Conservation (phyloP, 2,113 vertebrate species). For the Sapayoa aenigma region DNA sequence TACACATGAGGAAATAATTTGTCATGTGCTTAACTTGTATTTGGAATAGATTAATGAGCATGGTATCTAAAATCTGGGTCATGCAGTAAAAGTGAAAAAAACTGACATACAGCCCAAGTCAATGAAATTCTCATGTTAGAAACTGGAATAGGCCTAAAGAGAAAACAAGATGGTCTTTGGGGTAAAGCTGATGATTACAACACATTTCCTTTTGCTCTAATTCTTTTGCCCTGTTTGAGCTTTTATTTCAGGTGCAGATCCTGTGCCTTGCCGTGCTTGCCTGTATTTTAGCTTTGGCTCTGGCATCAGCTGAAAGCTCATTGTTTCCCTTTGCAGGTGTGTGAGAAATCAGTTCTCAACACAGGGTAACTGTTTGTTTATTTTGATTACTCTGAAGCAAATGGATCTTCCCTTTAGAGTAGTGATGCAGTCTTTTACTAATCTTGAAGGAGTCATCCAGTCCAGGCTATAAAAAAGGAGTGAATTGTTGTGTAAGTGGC, state of each 20-base stretch:
- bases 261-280: not conserved
- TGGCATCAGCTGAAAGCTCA: not conserved
- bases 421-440: not conserved
- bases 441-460: not conserved
- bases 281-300: not conserved
- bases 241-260: not conserved
- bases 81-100: not conserved
- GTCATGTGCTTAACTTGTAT: not conserved
- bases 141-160: not conserved
- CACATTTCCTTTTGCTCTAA: not conserved
- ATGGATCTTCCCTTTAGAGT: not conserved
- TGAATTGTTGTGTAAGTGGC: not conserved
- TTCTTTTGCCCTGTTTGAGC: not conserved
- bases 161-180: not conserved
- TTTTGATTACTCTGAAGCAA: not conserved
- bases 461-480: not conserved
- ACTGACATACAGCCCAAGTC: not conserved
- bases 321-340: not conserved
- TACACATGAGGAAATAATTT: not conserved
- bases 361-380: not conserved
- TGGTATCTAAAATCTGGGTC: conserved; percentile 9
- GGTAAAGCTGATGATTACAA: not conserved
- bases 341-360: not conserved
- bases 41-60: not conserved
- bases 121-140: not conserved